Percentiles rank a stretch among this genome's conserved stretches.
Conservation (phyloP, 2,113 vertebrate genomes). For the Saccopteryx leptura region DNA sequence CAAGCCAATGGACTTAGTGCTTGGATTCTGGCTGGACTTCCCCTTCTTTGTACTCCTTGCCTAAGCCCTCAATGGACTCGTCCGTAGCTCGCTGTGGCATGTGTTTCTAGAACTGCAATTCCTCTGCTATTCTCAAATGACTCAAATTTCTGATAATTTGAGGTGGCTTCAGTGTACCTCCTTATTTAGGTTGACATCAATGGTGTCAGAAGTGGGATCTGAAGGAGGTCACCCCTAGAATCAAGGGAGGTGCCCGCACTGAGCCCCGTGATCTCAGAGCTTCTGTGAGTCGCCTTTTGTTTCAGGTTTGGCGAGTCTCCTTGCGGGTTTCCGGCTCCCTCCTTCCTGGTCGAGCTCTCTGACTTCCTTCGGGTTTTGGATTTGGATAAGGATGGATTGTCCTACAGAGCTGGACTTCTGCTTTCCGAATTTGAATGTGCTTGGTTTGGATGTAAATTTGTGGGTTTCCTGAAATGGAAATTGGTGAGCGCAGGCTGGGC, state of each 20-base stretch:
- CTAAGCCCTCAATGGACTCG: neutral
- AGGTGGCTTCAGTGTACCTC: neutral
- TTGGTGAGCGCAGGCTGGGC: neutral
- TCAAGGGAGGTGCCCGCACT: neutral
- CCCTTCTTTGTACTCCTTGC: too few species aligned
- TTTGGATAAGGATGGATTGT: neutral
- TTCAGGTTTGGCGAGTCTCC: neutral
- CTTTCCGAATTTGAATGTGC: constrained; percentile 8
- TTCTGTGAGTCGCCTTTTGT: neutral
- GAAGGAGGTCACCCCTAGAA: neutral
- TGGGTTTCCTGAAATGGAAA: neutral
- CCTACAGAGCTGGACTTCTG: neutral
- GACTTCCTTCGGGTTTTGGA: neutral
- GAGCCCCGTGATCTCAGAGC: neutral
- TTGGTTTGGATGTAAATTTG: constrained; percentile 4
- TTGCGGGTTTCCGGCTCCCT: neutral
- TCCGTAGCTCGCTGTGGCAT: neutral
- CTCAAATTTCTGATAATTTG: neutral
- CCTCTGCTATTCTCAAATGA: neutral
- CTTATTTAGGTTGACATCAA: neutral
- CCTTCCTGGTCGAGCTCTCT: neutral
- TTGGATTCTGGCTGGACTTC: neutral
- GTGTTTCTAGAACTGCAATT: neutral
- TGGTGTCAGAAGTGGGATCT: neutral
- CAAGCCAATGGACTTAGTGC: neutral